Evolutionary conservation across 2,888 invertebrate species (phyloP).

Genomic region (Steinernema hermaphroditum): DNA sequence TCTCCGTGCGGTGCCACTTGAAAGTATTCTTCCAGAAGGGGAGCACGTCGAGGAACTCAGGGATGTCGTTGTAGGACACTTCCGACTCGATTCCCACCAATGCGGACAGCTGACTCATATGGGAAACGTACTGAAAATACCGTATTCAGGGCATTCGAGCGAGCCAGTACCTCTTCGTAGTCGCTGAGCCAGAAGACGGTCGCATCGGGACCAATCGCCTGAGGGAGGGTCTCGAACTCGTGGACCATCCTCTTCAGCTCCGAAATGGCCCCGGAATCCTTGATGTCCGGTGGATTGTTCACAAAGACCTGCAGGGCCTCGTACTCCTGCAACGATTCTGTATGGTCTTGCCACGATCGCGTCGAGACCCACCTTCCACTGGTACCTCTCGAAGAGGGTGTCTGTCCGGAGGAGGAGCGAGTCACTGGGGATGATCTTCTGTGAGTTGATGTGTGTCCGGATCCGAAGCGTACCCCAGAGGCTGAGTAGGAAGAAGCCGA

Average conservation of each 20-base stretch:
- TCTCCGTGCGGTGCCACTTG: conserved; percentile 38
- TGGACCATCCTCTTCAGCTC: conserved; percentile 37
- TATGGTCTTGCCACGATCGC: neutral
- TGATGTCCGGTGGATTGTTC: conserved; percentile 37
- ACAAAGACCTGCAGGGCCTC: conserved; percentile 40
- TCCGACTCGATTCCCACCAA: conserved; percentile 30
- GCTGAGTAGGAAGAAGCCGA: conserved; percentile 31
- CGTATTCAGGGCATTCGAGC: neutral
- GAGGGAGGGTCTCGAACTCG: conserved; percentile 39
- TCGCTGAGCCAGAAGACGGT: conserved; percentile 44
- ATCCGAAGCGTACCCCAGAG: conserved; percentile 38
- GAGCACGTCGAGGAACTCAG: conserved; percentile 31
- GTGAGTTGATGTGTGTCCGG: conserved; percentile 37
- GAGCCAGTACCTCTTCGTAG: conserved; percentile 33
- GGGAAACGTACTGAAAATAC: neutral
- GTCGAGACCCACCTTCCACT: conserved; percentile 39
- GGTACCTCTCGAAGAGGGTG: conserved; percentile 35
- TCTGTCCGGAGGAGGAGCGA: conserved; percentile 37
- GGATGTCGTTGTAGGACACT: conserved; percentile 34
- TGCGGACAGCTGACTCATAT: neutral
- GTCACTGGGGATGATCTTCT: conserved; percentile 41
- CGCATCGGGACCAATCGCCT: conserved; percentile 38
- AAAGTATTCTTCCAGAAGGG: conserved; percentile 33
- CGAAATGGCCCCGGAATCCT: neutral
- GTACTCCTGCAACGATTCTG: conserved; percentile 37